Base-by-base conservation (phyloP, 2,797 vertebrate species). In the Gephyroberyx darwinii region DNA sequence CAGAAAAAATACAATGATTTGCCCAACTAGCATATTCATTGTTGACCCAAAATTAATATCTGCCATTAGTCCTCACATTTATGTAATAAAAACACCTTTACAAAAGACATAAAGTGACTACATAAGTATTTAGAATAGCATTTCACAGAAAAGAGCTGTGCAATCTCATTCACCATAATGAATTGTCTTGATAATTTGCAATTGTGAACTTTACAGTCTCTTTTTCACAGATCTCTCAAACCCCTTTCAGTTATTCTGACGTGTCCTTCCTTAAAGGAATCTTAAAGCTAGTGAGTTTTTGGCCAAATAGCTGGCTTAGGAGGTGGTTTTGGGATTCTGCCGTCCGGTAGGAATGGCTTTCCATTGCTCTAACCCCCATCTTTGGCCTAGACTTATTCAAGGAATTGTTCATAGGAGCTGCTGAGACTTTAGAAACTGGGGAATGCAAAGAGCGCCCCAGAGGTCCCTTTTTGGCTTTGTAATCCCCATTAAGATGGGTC, bases 231-330 rank as follows among this genome's bases (percentile, higher is more conserved):
- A 90, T 71, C 62, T 80, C 78, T 65, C 89, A 84, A 72, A 52
- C 77, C 82, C 87, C 91, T 80, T 89, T 94, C 89, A 94, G 92
- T 93, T 94, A 96, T 90, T 98, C 96, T 30, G 95, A 95, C 84
- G 95, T 92, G 90, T 97, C 97, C 93, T 97, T 98, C 86, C 96
- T 95, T 74, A 99, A 90, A 92, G 98, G 98, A 93, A 99, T 99
- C 92, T 99, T 99, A 94, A 99, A 99, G 93, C 97, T 96, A 77
- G 97, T 97, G 86, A 99, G 94, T 93, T 96, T 97, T 83, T 97
- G 98, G 79, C 98, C 98, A 75, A 99, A 99, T 82, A 99, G 94
- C 89, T 99, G 97, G 93, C 95, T 99, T 83, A 99, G 94, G 84
- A 99, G 95, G 94, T 96, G 92, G 86, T 95, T 98, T 90, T 99